These are phyloP conservation scores for Chloroceryle inda DNA, from an alignment of 2,797 vertebrate species.

Conservation along the genomic window DNA sequence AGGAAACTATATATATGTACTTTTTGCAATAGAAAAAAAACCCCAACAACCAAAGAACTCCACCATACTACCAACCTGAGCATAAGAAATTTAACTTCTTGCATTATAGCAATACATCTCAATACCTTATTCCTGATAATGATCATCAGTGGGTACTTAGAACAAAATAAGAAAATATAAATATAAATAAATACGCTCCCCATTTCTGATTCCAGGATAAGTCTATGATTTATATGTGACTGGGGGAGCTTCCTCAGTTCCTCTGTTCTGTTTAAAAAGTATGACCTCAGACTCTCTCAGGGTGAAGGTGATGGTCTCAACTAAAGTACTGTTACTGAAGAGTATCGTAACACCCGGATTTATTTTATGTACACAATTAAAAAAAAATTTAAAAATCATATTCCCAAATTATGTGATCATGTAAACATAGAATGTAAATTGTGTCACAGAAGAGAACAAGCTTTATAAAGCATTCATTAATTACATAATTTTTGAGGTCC, in stretches of 20 bases:
- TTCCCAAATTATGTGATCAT: background rate
- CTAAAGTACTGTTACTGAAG: background rate
- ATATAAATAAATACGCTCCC: background rate
- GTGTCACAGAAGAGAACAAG: background rate
- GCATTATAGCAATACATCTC: background rate
- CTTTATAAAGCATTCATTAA: background rate
- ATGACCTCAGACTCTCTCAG: background rate
- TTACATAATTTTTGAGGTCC: background rate
- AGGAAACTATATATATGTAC: background rate
- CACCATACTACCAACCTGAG: background rate
- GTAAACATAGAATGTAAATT: background rate
- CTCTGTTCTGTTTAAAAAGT: background rate
- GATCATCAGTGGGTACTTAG: background rate
- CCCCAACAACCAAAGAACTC: fast-evolving
- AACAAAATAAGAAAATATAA: background rate
- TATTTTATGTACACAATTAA: background rate
- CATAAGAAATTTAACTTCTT: background rate
- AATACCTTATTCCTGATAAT: background rate
- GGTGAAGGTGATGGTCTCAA: background rate
- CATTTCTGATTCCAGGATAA: background rate
- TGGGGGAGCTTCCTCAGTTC: background rate
- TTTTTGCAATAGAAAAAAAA: background rate
- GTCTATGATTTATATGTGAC: background rate
- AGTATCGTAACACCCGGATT: background rate
- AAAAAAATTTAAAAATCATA: background rate